Percentiles rank a stretch among this genome's conserved stretches.
Evolutionary conservation across 2,888 invertebrate genomes (phyloP).

Genomic region (Sarcophaga carnaria): DNA sequence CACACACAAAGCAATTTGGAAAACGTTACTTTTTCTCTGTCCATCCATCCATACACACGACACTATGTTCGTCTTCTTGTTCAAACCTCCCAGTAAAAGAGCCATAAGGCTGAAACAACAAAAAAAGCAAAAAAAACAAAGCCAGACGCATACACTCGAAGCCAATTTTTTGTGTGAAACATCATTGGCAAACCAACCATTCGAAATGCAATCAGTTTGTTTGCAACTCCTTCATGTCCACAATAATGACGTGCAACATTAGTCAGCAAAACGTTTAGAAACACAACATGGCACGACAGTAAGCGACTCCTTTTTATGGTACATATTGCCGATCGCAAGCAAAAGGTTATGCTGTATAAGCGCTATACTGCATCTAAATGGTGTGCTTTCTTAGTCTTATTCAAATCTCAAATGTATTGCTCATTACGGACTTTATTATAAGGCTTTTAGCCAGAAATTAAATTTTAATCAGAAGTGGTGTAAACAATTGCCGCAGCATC

Average conservation of each 20-base stretch:
- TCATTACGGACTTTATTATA: no score
- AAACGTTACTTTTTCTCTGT: neutral
- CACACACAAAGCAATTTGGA: constrained; percentile 11
- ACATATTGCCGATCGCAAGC: no score
- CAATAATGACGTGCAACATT: constrained; percentile 42
- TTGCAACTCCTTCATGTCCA: constrained; percentile 39
- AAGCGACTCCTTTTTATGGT: neutral
- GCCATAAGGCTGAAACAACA: no score
- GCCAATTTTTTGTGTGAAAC: neutral
- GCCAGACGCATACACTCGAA: neutral
- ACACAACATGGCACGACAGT: neutral
- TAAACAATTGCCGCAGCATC: no score
- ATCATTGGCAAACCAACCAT: constrained; percentile 15
- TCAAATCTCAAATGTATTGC: no score
- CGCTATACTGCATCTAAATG: no score
- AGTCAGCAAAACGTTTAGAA: neutral
- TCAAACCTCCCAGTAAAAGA: neutral
- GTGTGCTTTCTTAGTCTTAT: no score
- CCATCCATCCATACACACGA: neutral
- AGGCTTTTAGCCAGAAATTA: no score
- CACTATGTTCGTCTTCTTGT: neutral
- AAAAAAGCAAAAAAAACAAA: neutral
- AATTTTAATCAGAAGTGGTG: no score
- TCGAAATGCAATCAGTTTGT: constrained; percentile 42
- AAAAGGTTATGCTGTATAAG: no score